Conservation (phyloP, 2,888 invertebrate species). For the Tillus elongatus region DNA sequence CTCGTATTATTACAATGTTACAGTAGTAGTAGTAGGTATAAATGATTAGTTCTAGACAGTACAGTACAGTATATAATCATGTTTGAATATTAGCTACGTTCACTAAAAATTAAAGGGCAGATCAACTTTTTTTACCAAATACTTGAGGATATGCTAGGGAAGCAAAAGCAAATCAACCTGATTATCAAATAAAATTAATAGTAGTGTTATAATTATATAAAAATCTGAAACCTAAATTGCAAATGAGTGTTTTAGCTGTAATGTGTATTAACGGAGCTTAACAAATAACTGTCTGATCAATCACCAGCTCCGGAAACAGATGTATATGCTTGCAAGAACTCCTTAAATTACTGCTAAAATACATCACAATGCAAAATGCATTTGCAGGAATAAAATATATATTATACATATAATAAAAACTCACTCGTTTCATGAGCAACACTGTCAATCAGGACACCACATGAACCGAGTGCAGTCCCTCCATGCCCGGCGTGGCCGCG, state of each 20-base stretch:
- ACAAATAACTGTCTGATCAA: too few species aligned
- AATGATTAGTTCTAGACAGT: background rate
- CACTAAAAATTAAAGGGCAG: slow-evolving; percentile 37
- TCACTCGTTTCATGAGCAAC: slow-evolving; percentile 38
- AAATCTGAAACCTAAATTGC: slow-evolving; percentile 26
- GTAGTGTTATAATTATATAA: slow-evolving; percentile 15
- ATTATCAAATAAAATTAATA: slow-evolving; percentile 17
- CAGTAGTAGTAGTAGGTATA: too few species aligned
- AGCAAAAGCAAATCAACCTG: slow-evolving; percentile 28
- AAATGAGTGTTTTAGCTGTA: slow-evolving; percentile 40
- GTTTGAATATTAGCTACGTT: slow-evolving; percentile 38
- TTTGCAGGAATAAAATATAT: slow-evolving; percentile 74
- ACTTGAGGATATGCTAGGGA: slow-evolving; percentile 31
- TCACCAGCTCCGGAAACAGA: slow-evolving; percentile 40
- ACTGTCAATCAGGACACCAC: slow-evolving; percentile 29
- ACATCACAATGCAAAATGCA: slow-evolving; percentile 68
- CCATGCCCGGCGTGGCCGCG: slow-evolving; percentile 30
- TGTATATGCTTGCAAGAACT: slow-evolving; percentile 38
- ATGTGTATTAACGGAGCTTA: too few species aligned
- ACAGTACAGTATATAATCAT: slow-evolving; percentile 30
- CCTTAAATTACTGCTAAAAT: slow-evolving; percentile 46
- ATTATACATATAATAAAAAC: slow-evolving; percentile 43
- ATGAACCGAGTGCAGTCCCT: slow-evolving; percentile 37
- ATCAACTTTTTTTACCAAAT: slow-evolving; percentile 28
- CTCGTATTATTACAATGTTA: too few species aligned